Conservation (phyloP, 2,888 invertebrate species). For the Hartigia nigra region DNA sequence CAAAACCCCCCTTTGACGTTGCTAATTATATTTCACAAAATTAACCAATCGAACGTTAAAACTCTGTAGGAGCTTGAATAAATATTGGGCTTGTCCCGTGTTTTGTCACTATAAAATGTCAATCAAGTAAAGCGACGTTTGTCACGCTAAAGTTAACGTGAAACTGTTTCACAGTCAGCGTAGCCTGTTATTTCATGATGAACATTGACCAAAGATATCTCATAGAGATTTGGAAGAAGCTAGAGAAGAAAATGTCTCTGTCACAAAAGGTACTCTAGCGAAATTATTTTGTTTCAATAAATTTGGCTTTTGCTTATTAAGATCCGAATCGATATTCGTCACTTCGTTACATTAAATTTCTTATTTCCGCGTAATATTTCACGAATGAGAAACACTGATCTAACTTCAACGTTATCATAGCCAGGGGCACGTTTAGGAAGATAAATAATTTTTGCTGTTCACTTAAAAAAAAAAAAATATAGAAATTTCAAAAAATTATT, state of each 20-base stretch:
- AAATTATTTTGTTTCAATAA: background rate
- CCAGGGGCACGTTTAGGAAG: background rate
- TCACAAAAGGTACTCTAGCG: background rate
- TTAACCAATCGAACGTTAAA: background rate
- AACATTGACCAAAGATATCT: background rate
- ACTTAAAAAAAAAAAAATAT: background rate
- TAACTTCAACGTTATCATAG: background rate
- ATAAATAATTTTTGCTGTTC: background rate
- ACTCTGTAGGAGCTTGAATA: no score
- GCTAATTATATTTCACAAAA: background rate
- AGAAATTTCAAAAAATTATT: background rate
- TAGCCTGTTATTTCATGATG: no score
- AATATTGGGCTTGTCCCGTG: no score
- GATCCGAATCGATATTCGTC: background rate
- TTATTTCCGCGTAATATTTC: background rate
- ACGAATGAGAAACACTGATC: background rate
- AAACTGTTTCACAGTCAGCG: no score
- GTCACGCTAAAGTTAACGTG: no score
- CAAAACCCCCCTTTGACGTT: background rate
- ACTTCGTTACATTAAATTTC: background rate
- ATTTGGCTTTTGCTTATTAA: background rate
- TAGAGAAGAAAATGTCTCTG: background rate
- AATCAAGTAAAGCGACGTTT: no score
- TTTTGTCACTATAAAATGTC: no score
- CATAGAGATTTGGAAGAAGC: background rate